Conservation (phyloP, 2,888 invertebrate genomes). For the Lepidochitona cinerea region DNA sequence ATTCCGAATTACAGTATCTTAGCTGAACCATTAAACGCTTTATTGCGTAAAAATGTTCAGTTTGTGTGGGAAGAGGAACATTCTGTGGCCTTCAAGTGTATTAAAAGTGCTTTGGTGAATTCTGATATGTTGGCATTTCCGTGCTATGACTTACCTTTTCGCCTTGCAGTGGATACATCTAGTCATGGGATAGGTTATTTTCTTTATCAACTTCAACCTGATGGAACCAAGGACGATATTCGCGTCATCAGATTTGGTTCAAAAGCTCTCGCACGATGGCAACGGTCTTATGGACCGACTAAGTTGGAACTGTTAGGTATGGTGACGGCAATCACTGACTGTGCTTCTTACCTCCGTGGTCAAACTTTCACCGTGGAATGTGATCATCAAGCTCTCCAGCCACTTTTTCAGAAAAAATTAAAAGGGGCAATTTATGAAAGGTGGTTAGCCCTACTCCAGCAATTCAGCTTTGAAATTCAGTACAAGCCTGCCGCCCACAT, state of each 20-base stretch:
- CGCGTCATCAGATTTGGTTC: background rate
- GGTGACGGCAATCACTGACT: background rate
- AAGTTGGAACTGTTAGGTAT: constrained; percentile 1
- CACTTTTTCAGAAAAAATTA: background rate
- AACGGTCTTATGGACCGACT: background rate
- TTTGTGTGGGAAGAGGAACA: constrained; percentile 8
- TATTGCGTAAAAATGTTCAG: background rate
- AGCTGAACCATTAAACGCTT: background rate
- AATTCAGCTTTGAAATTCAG: background rate
- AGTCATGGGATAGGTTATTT: constrained; percentile 10
- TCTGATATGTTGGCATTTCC: constrained; percentile 17
- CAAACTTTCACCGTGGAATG: background rate
- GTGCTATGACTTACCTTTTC: constrained; percentile 12
- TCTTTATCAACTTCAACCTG: background rate
- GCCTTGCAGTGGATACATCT: constrained; percentile 12
- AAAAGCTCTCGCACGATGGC: background rate
- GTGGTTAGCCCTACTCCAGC: background rate
- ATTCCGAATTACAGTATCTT: constrained; percentile 10
- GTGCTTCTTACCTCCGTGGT: background rate
- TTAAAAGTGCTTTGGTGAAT: constrained; percentile 4
- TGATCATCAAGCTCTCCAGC: constrained; percentile 4
- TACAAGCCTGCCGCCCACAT: background rate
- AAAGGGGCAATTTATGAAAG: background rate
- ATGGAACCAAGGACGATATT: background rate
- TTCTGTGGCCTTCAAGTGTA: constrained; percentile 1